Evolutionary conservation across 1,140 invertebrate species (phyloP).

Genomic region (Drosophila obscura): DNA sequence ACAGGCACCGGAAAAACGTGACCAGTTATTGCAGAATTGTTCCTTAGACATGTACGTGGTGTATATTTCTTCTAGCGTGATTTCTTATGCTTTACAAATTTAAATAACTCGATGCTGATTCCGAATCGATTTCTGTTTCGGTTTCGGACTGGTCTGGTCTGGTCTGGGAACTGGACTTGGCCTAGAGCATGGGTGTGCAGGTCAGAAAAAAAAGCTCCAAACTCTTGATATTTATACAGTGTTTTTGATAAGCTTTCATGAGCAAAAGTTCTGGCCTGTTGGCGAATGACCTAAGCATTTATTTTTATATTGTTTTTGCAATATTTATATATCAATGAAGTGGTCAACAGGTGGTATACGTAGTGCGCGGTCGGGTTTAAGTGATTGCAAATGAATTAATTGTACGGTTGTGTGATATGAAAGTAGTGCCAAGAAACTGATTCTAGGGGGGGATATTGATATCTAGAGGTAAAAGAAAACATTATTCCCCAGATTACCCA

Average conservation of each 20-base stretch:
- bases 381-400: too few species aligned
- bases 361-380: slow-evolving; percentile 5
- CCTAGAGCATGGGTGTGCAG: slow-evolving; percentile 18
- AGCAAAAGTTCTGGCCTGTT: background rate
- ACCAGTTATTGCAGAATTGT: slow-evolving; percentile 50
- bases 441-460: background rate
- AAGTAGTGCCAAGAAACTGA: background rate
- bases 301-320: slow-evolving; percentile 48
- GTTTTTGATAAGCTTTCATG: slow-evolving; percentile 47
- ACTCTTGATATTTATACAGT: slow-evolving; percentile 25
- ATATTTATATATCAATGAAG: slow-evolving; percentile 5
- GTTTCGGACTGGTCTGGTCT: too few species aligned
- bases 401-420: background rate
- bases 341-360: slow-evolving; percentile 28
- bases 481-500: background rate
- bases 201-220: slow-evolving; percentile 16
- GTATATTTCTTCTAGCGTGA: slow-evolving; percentile 25
- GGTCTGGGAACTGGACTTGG: too few species aligned
- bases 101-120: slow-evolving; percentile 40
- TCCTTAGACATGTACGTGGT: slow-evolving; percentile 14
- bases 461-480: background rate
- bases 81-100: slow-evolving; percentile 44
- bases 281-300: slow-evolving; percentile 44
- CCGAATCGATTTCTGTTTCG: background rate
- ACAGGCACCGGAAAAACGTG: slow-evolving; percentile 63